Conservation (phyloP, 1,140 invertebrate genomes). For the Carposina sasakii region DNA sequence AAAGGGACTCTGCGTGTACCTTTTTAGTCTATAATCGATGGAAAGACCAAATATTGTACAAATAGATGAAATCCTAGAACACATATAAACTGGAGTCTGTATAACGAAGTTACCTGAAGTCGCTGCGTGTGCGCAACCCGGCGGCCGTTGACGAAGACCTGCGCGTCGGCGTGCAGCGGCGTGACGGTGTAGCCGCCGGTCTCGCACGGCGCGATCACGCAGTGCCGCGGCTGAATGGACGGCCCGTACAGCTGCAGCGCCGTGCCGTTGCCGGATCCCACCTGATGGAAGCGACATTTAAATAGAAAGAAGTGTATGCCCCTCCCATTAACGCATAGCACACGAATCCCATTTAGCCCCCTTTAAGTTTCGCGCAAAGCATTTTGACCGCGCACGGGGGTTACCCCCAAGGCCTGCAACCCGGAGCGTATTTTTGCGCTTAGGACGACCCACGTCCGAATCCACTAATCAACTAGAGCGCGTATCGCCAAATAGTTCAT, state of each 20-base stretch:
- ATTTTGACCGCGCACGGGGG: no score
- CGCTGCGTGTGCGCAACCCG: constrained; percentile 94
- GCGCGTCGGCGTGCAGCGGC: constrained; percentile 92
- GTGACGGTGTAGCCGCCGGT: constrained; percentile 95
- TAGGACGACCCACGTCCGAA: no score
- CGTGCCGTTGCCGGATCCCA: constrained; percentile 79
- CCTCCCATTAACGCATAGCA: no score
- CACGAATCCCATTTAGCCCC: no score
- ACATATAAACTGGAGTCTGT: neutral
- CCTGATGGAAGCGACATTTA: constrained; percentile 42
- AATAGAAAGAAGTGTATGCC: no score
- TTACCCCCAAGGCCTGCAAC: no score
- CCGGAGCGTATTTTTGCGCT: no score
- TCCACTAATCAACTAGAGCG: no score
- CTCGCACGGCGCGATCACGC: constrained; percentile 92
- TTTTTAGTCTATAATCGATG: no score
- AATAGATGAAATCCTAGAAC: neutral
- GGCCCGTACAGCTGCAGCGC: constrained; percentile 81
- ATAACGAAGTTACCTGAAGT: constrained; percentile 77
- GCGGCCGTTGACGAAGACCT: constrained; percentile 95
- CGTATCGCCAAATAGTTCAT: no score
- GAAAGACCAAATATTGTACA: neutral
- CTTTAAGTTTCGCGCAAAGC: no score
- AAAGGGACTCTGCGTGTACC: no score
- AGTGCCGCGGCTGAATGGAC: constrained; percentile 92